Conservation (phyloP, 2,888 invertebrate species). For the Drosophila sordidula region DNA sequence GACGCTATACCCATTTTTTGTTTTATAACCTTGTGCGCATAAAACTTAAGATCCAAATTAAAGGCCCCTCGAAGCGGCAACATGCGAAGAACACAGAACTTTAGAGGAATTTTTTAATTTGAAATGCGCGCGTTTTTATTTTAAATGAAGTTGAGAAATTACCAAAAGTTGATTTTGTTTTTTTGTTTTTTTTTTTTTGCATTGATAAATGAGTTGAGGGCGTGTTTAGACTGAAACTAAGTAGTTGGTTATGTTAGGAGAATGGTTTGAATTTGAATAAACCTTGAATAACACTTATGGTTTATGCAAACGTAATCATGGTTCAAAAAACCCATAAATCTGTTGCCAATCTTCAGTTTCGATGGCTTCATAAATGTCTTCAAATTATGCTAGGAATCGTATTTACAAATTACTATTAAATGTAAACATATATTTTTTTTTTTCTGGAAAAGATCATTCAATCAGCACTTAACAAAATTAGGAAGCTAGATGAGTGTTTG, state of each 20-base stretch:
- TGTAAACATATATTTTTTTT: conserved; percentile 38
- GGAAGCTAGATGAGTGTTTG: conserved; percentile 44
- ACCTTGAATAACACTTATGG: conserved; percentile 34
- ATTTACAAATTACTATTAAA: conserved; percentile 32
- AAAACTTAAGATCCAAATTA: conserved; percentile 8
- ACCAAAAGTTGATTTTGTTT: conserved; percentile 1
- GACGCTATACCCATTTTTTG: conserved; percentile 2
- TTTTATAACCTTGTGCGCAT: conserved; percentile 25
- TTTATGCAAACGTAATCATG: conserved; percentile 31
- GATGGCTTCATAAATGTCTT: conserved; percentile 20
- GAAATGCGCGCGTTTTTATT: background rate
- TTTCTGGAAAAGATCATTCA: conserved; percentile 32
- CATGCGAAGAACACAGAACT: background rate
- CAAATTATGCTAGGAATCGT: conserved; percentile 1
- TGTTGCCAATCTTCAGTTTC: conserved; percentile 1
- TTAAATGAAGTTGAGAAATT: conserved; percentile 27
- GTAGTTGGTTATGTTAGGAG: conserved; percentile 24
- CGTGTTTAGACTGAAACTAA: conserved; percentile 41
- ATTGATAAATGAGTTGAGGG: conserved; percentile 62
- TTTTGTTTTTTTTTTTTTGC: background rate
- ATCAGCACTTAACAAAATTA: conserved; percentile 49
- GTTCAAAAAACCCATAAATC: conserved; percentile 15
- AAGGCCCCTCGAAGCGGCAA: conserved; percentile 1
- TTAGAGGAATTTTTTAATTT: background rate
- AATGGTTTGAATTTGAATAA: conserved; percentile 30